Evolutionary conservation across 2,888 invertebrate genomes (phyloP), one percentile per base, ranked within the genome.

Genomic region (Drosophila nr. perissopoda): DNA sequence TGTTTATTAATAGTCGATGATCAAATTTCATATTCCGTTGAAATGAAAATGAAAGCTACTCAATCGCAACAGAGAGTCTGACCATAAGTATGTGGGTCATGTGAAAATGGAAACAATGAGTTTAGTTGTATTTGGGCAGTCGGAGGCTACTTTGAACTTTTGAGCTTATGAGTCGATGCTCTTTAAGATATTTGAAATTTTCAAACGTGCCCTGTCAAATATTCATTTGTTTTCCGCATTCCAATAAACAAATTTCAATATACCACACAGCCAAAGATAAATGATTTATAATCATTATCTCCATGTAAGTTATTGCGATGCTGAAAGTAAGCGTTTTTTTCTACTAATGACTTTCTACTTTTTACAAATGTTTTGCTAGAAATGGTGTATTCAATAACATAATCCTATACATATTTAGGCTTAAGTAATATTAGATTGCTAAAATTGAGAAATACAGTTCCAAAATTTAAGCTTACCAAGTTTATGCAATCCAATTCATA

Each of bases 31-130:
- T 16, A 21, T 21, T 57, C 8, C 16, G 16, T 10, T 40, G n/a
- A n/a, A 57, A 40, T 40, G 29, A 40, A 40, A 57, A 21, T 0
- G 13, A 56, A 56, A 56, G 27, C 38, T 13, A 27, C 16, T 38
- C n/a, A 36, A 18, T 27, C 36, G 7, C 6, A 33, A 18, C 54
- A 36, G 6, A 25, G 7, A 13, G 18, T 36, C 27, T 6, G 13
- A 29, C 36, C 56, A 56, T 13, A 16, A 29, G 7, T 38, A 38
- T 38, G 38, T 56, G 38, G 56, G 56, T 16, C 36, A 38, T 56
- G 38, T 38, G 56, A 38, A 56, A 36, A 16, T 53, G 34, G 16
- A 53, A 34, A 34, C 16, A 53, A 21, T 21, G 7, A 18, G 27
- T 49, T 27, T 29, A 1, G 27, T 49, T 49, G 27, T 49, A 18